phyloP scores from a whole-genome alignment of 2,113 vertebrate genomes.

The cat (Felis catus) region F.catus_Fca126_mat1.0 CM031414.1:105141501-105142000 shows the following conservation, averaged over 20 bases:
- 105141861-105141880: neutral
- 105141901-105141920: neutral
- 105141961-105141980: neutral
- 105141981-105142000: neutral
- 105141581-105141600: neutral
- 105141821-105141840: too few species aligned
- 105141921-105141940: neutral
- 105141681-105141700: neutral
- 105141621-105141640: neutral
- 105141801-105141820: too few species aligned
- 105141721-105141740: neutral
- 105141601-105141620: neutral
- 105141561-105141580: neutral
- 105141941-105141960: neutral
- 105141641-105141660: neutral
- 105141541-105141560: neutral
- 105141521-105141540: too few species aligned
- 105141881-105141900: neutral
- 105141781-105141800: too few species aligned
- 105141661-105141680: neutral
- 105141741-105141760: neutral
- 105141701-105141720: neutral
- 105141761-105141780: neutral
- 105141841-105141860: too few species aligned
- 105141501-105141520: too few species aligned